Evolutionary conservation across 1,140 invertebrate species (phyloP), one percentile per base, ranked within the genome.

Genomic region (Rhyacophila brunnea): DNA sequence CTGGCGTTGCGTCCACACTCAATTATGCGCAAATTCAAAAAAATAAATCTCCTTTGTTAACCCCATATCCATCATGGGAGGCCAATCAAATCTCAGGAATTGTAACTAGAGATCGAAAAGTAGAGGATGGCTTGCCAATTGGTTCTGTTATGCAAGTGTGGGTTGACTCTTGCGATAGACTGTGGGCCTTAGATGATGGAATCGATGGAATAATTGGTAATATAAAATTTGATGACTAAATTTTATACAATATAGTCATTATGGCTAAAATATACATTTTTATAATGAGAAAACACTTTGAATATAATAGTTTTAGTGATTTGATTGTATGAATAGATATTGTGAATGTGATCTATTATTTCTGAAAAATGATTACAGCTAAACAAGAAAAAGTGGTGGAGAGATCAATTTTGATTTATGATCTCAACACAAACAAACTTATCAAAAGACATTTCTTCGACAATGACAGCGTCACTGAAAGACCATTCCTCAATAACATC

Each of bases 41-140:
- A 35, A 80, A 75, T 0, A 72, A 80, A 15, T 81, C 80, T 68
- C 84, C 84, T 1, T 71, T 74, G n/a, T 68, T 90, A 1, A 84
- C 72, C 38, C 87, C 88, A 0, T 90, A 89, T 72, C 88, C 88
- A 19, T 80, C 81, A 60, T 83, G 85, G 74, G 77, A 86, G 46
- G 77, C 81, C 0, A 89, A 89, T 65, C 73, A 81, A 13, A 67
- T 85, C 23, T 3, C 4, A 3, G 23, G 23, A 3, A 28, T 3
- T 9, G 9, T 9, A 28, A 28, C 3, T 9, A 28, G 9, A 5
- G 3, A 28, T 28, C 3, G n/a, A 13, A 42, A 11, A 18, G 18
- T 9, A 28, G 9, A 28, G 23, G 23, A 28, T 28, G 9, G 23
- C 23, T 28, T 57, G 49, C 74, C 68, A 11, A 74, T 82, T 5